Base-by-base conservation (phyloP, 2,797 vertebrate genomes). In the Loris lydekkerianus region DNA sequence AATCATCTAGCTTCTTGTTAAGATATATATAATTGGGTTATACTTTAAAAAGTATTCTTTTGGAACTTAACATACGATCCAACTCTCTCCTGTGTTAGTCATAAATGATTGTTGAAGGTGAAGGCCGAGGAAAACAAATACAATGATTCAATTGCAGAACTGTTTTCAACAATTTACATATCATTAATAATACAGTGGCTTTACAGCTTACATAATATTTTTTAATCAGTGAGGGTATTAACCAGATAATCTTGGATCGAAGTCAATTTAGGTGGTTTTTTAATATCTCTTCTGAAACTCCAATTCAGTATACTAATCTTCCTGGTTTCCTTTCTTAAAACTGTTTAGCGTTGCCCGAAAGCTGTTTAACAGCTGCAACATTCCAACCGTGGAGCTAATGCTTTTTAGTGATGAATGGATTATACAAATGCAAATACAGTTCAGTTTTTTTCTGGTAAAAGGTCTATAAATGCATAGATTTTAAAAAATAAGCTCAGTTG, bases 311-410 rank as follows among this genome's bases (percentile, higher is more conserved):
- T n/a, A 29, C 61, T 67, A 58, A 84, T 77, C 60, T 91, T 60
- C 27, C 91, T 37, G 70, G 31, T 92, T 60, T 97, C 91, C 91
- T 78, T 67, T 96, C 93, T 93, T 97, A 88, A 97, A 96, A 56
- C 20, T 11, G 0, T 95, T 93, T 75, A 84, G 49, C 27, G 78
- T 69, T 91, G 67, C 75, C 73, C 80, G 13, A 31, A 75, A 92
- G 80, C 25, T 94, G 87, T 58, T 72, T 10, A 93, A 60, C 94
- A 96, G 78, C 81, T 95, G 94, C 78, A 61, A 3, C 46, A 58
- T 61, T 95, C 94, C 5, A n/a, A 53, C 40, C 75, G 1, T 10
- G 63, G 46, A 8, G 21, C 67, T 29, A 70, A 63, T 60, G 72
- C 11, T 1, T 46, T 93, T 56, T 2, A 10, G 4, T 7, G 15